Evolutionary conservation across 2,113 vertebrate genomes (phyloP), one percentile per base, ranked within the genome.

Genomic region (Sinocyclocheilus rhinocerous): DNA sequence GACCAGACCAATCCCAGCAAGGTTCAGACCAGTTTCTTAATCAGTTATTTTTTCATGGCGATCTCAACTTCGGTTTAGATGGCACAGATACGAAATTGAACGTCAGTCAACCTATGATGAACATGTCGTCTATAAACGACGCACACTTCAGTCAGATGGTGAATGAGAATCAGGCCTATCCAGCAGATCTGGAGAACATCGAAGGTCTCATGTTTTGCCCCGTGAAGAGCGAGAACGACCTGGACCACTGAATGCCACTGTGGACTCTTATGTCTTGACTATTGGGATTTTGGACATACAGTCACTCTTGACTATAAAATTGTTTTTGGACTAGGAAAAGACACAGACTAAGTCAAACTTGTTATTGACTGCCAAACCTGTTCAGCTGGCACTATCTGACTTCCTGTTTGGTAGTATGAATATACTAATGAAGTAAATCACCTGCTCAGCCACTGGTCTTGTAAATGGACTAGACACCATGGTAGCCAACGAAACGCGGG

Each of bases 191-290:
- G 73, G 83, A 88, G 13, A 86, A 83, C 70, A 48, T 75, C 1
- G 82, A 84, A 1, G 82, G 22, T 8, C 18, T 83, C 16, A 0
- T 57, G 33, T 81, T 69, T 59, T 9, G 76, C 26, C 89, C 92
- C 55, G 93, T 95, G 85, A 95, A 95, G 91, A 93, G 84, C 0
- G 95, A 91, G 76, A 89, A 69, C 4, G 59, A 94, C 36, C 92
- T 91, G 4, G 91, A 94, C 50, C 81, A 90, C 70, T 94, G 91
- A 95, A 39, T 24, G 8, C 26, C n/a, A 55, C 7, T 13, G 26
- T 72, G 36, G 70, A 77, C 13, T 39, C 39, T 84, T 61, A 20
- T 22, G 77, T 15, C 24, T 77, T 78, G 1, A 20, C 26, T 36
- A 15, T 76, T 76, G 11, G 18, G 75, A 52, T 24, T 76, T 61